These are phyloP conservation scores for Netelia virgata DNA, from an alignment of 2,888 invertebrate genomes.

Conservation along the genomic window DNA sequence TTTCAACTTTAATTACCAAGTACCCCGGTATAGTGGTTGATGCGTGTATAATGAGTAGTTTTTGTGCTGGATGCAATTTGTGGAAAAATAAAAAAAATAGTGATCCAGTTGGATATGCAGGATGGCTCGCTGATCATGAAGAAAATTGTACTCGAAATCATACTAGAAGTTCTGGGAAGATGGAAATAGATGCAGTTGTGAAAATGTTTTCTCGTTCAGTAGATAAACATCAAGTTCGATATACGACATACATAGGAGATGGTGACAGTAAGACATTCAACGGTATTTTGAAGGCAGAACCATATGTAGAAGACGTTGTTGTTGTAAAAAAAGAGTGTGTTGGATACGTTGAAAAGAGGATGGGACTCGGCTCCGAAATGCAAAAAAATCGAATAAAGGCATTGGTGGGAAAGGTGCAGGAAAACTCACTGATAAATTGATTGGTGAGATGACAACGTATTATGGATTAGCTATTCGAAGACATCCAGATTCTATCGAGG, in stretches of 20 bases:
- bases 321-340: constrained; percentile 47
- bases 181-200: constrained; percentile 57
- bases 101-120: constrained; percentile 34
- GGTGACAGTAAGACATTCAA: constrained; percentile 66
- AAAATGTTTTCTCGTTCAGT: constrained; percentile 64
- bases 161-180: constrained; percentile 56
- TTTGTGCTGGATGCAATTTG: constrained; percentile 24
- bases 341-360: constrained; percentile 58
- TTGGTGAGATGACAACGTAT: constrained; percentile 57
- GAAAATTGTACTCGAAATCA: constrained; percentile 57
- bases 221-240: constrained; percentile 54
- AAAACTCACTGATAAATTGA: constrained; percentile 50
- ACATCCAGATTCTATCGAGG: constrained; percentile 37
- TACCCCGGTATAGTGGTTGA: constrained; percentile 60
- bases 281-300: constrained; percentile 57
- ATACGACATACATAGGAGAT: constrained; percentile 59
- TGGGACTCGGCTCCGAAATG: constrained; percentile 51
- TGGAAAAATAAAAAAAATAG: constrained; percentile 37
- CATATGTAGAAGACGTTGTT: constrained; percentile 44
- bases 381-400: constrained; percentile 47
- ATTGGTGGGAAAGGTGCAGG: constrained; percentile 46
- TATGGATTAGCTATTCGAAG: constrained; percentile 50
- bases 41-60: constrained; percentile 24
- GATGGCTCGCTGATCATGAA: constrained; percentile 35
- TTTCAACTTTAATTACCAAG: constrained; percentile 63